phyloP scores from a whole-genome alignment of 64 coral and sea anemone species.

The Stichodactyla helianthus region DNA sequence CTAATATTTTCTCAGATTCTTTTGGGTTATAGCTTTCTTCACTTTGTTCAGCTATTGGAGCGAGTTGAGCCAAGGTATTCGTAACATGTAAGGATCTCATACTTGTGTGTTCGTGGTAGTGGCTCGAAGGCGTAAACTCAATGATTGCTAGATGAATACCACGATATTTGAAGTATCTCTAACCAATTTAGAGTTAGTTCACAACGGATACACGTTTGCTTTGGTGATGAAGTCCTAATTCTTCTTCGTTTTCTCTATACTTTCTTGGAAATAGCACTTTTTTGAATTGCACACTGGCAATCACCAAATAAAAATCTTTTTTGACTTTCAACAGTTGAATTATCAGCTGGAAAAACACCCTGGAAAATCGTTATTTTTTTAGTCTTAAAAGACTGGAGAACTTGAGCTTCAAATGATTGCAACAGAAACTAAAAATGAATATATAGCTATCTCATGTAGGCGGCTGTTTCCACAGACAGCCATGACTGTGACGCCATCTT shows the following conservation, averaged over 20 bases:
- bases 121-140: background rate
- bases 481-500: background rate
- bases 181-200: background rate
- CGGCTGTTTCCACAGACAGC: constrained; percentile 9
- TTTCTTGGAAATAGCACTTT: too few species aligned
- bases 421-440: background rate
- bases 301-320: too few species aligned
- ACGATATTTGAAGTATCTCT: background rate
- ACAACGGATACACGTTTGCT: background rate
- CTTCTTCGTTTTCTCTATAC: too few species aligned
- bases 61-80: background rate
- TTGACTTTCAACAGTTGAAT: background rate
- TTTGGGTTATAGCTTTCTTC: background rate
- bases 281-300: too few species aligned
- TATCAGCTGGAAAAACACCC: too few species aligned
- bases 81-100: background rate
- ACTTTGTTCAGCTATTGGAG: constrained; percentile 15
- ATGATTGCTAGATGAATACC: background rate
- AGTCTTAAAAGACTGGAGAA: background rate
- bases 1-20: background rate
- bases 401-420: background rate
- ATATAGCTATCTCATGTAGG: background rate
- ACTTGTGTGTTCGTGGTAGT: background rate
- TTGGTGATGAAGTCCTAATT: background rate
- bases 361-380: too few species aligned